Base-by-base conservation (phyloP, 2,888 invertebrate species). In the Alentia gelatinosa region DNA sequence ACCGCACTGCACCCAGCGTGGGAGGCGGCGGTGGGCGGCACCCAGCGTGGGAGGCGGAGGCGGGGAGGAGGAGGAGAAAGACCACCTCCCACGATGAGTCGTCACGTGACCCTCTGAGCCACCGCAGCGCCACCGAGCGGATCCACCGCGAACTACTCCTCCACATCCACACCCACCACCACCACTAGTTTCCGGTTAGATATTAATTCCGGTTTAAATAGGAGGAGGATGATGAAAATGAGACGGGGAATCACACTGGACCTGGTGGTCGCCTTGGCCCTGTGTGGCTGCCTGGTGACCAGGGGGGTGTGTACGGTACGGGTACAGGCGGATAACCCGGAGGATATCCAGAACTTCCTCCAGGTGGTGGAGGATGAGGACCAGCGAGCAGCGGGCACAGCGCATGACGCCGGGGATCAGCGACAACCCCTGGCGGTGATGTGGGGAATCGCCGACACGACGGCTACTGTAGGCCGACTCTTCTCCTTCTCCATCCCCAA, bases 401-500 rank as follows among this genome's bases (percentile, higher is more conserved):
- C 23, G 19, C 15, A 19, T 5, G 79, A 12, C 0, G 23, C 19
- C 1, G 33, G 30, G 1, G 50, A 86, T 19, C 47, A 42, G 47
- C 42, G 30, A 1, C 90, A 90, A 68, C 90, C 90, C 0, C 39
- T 90, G 39, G 84, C 90, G 0, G 84, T 90, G 1, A 42, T 90
- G 56, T 90, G 90, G 90, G 90, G 90, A 5, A 33, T 90, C n/a
- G 56, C 83, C 40, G 90, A 90, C 35, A 84, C 90, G 19, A 56
- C 84, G 33, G 97, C 97, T 93, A 97, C 97, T 92, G 97, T 97
- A 33, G 98, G 98, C 83, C 97, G 97, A 95, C 96, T 97, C 92
- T 98, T 98, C 96, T 97, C 97, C 93, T 97, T 97, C 96, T 97
- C 97, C 94, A 97, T 98, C 93, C 98, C 98, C 26, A 97, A 97